Conservation (phyloP, 2,888 invertebrate genomes). For the Disparrhopalites patrizii region DNA sequence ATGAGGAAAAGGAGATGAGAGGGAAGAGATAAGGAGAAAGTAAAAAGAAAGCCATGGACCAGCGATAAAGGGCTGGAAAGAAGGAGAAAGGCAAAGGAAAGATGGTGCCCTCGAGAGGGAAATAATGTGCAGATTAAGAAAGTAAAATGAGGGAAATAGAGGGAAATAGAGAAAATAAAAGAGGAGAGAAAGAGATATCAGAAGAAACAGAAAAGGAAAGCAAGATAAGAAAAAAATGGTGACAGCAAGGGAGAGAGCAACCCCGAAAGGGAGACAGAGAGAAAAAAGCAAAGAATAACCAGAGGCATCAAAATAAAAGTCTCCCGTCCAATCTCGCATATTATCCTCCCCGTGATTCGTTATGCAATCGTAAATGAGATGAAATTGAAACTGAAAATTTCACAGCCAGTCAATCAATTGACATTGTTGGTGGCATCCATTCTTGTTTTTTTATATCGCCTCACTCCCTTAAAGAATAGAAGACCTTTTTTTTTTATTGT, state of each 20-base stretch:
- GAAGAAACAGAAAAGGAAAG: too few species aligned
- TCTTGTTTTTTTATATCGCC: background rate
- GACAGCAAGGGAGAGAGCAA: background rate
- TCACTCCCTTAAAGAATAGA: background rate
- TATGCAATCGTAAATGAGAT: constrained; percentile 25
- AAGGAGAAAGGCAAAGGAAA: too few species aligned
- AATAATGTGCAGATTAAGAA: too few species aligned
- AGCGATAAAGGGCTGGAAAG: too few species aligned
- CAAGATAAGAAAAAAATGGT: constrained; percentile 3
- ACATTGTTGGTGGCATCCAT: constrained; percentile 23
- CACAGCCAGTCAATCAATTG: constrained; percentile 27
- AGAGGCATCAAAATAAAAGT: background rate
- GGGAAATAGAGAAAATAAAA: too few species aligned
- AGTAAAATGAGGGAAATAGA: too few species aligned
- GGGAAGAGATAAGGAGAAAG: too few species aligned
- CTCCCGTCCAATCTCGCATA: constrained; percentile 2
- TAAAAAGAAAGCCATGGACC: too few species aligned
- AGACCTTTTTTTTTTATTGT: too few species aligned
- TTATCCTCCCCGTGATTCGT: constrained; percentile 2
- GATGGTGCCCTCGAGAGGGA: too few species aligned
- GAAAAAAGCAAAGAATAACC: constrained; percentile 17
- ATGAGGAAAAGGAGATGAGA: too few species aligned
- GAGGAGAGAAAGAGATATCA: too few species aligned
- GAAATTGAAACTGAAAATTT: constrained; percentile 27
- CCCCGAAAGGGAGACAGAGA: background rate